Conservation (phyloP, 2,888 invertebrate species). For the Oligia latruncula region DNA sequence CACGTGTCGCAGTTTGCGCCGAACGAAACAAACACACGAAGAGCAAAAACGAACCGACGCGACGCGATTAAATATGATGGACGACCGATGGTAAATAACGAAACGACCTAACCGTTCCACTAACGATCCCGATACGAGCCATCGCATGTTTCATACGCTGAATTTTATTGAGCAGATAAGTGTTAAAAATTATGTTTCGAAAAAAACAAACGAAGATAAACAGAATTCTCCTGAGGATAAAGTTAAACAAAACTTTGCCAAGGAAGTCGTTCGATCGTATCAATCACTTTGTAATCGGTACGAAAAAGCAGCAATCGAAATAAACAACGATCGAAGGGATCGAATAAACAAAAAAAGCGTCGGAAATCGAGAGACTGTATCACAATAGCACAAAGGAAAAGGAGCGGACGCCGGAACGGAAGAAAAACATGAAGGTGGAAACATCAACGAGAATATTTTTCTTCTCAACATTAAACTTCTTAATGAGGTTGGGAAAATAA, state of each 20-base stretch:
- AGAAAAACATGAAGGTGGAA: conserved; percentile 71
- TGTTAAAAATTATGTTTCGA: conserved; percentile 68
- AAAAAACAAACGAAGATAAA: conserved; percentile 55
- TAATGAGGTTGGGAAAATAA: conserved; percentile 88
- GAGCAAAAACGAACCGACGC: conserved; percentile 75
- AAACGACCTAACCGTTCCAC: conserved; percentile 81
- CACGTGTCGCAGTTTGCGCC: conserved; percentile 77
- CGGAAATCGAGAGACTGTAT: conserved; percentile 76
- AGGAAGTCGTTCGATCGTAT: conserved; percentile 69
- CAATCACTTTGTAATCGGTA: conserved; percentile 76
- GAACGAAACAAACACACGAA: conserved; percentile 69
- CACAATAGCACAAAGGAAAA: conserved; percentile 79
- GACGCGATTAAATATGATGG: conserved; percentile 86
- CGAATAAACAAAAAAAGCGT: conserved; percentile 77
- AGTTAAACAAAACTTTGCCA: conserved; percentile 55
- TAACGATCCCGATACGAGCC: conserved; percentile 81
- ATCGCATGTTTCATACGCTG: conserved; percentile 77
- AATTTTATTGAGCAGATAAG: conserved; percentile 79
- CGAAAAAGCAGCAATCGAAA: conserved; percentile 76
- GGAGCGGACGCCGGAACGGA: conserved; percentile 49
- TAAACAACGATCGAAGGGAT: conserved; percentile 74
- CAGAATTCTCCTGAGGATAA: conserved; percentile 44
- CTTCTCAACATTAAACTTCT: conserved; percentile 84
- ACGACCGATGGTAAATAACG: conserved; percentile 81
- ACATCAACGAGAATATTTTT: conserved; percentile 82